phyloP scores from a whole-genome alignment of 2,888 invertebrate species.

The Agrochola circellaris region DNA sequence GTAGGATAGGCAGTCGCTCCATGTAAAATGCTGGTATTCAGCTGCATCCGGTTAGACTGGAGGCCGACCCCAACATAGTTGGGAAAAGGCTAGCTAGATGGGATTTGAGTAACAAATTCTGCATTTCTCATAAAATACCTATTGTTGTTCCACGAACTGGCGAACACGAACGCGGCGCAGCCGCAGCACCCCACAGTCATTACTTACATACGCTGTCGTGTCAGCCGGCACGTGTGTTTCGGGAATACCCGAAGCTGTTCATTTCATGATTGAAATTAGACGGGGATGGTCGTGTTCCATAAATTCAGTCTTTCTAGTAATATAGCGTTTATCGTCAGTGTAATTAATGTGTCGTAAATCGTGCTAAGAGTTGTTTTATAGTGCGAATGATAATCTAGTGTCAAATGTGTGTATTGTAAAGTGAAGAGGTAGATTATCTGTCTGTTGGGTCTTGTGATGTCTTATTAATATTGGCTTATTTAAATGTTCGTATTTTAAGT shows the following conservation, averaged over 20 bases:
- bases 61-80: no score
- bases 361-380: background rate
- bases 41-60: no score
- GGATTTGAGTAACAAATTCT: no score
- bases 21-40: no score
- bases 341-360: background rate
- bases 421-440: background rate
- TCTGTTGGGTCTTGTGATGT: background rate
- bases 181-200: no score
- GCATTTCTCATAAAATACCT: no score
- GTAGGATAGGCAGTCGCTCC: no score
- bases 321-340: background rate
- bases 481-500: no score
- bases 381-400: background rate
- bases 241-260: background rate
- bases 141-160: no score
- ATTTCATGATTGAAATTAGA: background rate
- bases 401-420: background rate
- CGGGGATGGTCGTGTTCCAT: background rate
- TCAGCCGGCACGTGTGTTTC: background rate
- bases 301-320: background rate
- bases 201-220: background rate
- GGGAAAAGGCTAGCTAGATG: no score
- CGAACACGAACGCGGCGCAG: no score
- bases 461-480: background rate